Evolutionary conservation across 2,888 invertebrate genomes (phyloP).

Genomic region (Tetanocera ferruginea): DNA sequence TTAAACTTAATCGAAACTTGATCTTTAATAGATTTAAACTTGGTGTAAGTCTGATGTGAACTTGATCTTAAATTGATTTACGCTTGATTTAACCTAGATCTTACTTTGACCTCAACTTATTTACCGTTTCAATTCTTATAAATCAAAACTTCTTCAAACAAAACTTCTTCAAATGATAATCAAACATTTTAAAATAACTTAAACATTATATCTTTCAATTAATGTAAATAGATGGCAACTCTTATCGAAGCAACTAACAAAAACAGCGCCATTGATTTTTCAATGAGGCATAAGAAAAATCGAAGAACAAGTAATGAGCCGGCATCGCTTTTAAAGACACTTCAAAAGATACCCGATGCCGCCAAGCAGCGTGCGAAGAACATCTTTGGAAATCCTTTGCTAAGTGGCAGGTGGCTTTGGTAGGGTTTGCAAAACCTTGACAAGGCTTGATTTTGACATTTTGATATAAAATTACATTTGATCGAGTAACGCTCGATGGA

Average conservation of each 20-base stretch:
- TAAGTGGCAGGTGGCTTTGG: neutral
- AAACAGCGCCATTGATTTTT: conserved; percentile 37
- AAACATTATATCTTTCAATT: too few relatives aligned
- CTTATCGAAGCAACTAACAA: neutral
- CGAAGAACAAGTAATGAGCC: conserved; percentile 3
- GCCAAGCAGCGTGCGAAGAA: neutral
- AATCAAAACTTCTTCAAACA: too few relatives aligned
- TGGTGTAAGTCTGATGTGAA: too few relatives aligned
- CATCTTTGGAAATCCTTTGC: neutral
- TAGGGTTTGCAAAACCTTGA: neutral
- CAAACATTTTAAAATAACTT: too few relatives aligned
- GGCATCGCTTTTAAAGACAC: neutral
- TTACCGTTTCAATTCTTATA: too few relatives aligned
- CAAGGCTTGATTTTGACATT: conserved; percentile 15
- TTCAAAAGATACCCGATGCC: neutral
- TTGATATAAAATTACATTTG: conserved; percentile 25
- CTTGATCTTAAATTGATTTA: too few relatives aligned
- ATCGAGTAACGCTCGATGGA: neutral
- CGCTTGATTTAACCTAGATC: too few relatives aligned
- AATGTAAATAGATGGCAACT: conserved; percentile 10
- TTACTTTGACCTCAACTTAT: too few relatives aligned
- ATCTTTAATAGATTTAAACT: too few relatives aligned
- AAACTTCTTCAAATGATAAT: too few relatives aligned
- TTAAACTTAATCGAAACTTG: too few relatives aligned
- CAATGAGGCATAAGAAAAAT: conserved; percentile 23